Evolutionary conservation across 1,140 invertebrate genomes (phyloP).

Genomic region (Caenorhabditis tropicalis): DNA sequence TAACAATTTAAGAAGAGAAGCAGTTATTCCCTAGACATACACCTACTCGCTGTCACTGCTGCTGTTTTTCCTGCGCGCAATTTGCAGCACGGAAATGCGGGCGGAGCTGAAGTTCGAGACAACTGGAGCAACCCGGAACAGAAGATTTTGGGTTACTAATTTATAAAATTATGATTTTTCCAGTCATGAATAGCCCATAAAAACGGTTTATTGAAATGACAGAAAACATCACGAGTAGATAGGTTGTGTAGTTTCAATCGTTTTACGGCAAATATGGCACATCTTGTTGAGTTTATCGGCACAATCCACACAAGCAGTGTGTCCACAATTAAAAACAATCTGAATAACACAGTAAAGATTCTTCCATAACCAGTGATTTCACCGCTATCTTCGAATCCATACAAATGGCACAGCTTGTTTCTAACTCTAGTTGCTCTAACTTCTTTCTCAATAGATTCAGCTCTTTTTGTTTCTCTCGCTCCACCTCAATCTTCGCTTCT

Average conservation of each 20-base stretch:
- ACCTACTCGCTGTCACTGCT: slow-evolving; percentile 10
- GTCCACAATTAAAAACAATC: not conserved
- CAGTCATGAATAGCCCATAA: too few species aligned
- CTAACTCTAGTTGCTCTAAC: slow-evolving; percentile 7
- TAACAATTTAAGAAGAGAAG: not conserved
- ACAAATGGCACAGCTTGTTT: slow-evolving; percentile 17
- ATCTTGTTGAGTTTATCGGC: slow-evolving; percentile 8
- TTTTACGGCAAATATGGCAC: slow-evolving; percentile 11
- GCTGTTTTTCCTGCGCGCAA: too few species aligned
- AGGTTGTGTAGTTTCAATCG: slow-evolving; percentile 6
- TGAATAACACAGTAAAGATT: not conserved
- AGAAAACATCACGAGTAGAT: slow-evolving; percentile 33
- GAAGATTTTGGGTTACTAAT: too few species aligned
- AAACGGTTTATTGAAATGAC: too few species aligned
- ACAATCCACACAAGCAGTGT: slow-evolving; percentile 3
- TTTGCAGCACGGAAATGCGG: not conserved
- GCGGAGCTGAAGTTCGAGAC: not conserved
- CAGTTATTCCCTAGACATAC: not conserved
- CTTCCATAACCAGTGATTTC: not conserved
- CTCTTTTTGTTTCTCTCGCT: slow-evolving; percentile 62
- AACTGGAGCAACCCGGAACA: too few species aligned
- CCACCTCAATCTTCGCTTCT: slow-evolving; percentile 75
- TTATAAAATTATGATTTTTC: too few species aligned
- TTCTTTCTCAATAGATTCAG: not conserved
- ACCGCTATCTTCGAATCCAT: slow-evolving; percentile 7